These are phyloP conservation scores for Pluvianellus socialis DNA, from an alignment of 2,113 vertebrate genomes.

Conservation along the genomic window DNA sequence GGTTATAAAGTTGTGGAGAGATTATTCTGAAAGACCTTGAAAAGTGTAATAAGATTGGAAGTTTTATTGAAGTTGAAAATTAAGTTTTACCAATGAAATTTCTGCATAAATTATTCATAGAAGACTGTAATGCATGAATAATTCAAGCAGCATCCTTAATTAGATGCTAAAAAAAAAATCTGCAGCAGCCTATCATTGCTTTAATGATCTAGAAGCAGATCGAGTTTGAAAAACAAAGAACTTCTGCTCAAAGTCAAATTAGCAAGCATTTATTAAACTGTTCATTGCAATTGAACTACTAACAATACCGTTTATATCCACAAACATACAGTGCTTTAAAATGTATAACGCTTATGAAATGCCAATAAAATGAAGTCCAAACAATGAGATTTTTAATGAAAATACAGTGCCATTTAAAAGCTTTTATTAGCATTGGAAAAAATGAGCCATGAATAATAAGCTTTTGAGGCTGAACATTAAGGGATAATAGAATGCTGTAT, in stretches of 20 bases:
- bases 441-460: neutral
- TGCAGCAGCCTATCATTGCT: neutral
- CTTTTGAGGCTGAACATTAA: neutral
- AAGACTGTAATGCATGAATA: conserved; percentile 34
- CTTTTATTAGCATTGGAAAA: neutral
- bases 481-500: neutral
- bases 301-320: conserved; percentile 40
- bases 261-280: conserved; percentile 38
- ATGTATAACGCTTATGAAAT: conserved; percentile 8
- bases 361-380: conserved; percentile 1
- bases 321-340: neutral
- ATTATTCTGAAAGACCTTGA: conserved; percentile 31
- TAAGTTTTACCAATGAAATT: conserved; percentile 46
- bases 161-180: neutral
- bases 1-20: neutral
- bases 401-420: neutral
- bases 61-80: conserved; percentile 38
- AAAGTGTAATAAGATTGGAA: conserved; percentile 8
- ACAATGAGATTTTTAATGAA: conserved; percentile 44
- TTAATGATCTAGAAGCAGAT: conserved; percentile 31
- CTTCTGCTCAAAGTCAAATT: conserved; percentile 53
- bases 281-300: conserved; percentile 7
- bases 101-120: conserved; percentile 57
- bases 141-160: conserved; percentile 47
- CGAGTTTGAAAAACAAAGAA: conserved; percentile 28